Percentiles rank a stretch among this genome's conserved stretches.
These are phyloP conservation scores for Dilophus febrilis DNA, from an alignment of 2,888 invertebrate species.

Conservation along the genomic window DNA sequence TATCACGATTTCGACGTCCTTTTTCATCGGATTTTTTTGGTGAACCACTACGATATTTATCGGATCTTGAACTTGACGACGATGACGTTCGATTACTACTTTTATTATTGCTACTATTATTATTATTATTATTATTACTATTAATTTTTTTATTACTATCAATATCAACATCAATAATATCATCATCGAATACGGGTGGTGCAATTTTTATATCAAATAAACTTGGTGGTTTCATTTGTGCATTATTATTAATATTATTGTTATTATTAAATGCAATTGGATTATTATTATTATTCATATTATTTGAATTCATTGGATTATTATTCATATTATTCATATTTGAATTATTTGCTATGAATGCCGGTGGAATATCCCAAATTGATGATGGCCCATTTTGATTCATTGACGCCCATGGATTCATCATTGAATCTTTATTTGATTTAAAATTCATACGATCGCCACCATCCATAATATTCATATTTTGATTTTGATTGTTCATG, in stretches of 20 bases:
- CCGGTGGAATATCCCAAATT: too few species aligned
- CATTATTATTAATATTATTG: slow-evolving; percentile 10
- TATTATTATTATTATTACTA: background rate
- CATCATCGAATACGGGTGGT: background rate
- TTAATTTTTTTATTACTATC: background rate
- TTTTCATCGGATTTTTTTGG: background rate
- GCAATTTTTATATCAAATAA: slow-evolving; percentile 5
- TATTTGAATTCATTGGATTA: too few species aligned
- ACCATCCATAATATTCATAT: too few species aligned
- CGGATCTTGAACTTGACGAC: too few species aligned
- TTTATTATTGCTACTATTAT: background rate
- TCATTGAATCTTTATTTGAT: background rate
- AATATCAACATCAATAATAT: background rate
- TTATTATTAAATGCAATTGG: slow-evolving; percentile 1
- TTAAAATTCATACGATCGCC: background rate
- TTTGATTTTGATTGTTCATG: too few species aligned
- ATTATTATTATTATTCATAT: background rate
- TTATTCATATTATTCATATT: too few species aligned
- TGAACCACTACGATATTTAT: background rate
- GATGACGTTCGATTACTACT: background rate
- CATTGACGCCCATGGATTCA: too few species aligned
- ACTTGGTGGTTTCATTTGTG: slow-evolving; percentile 8
- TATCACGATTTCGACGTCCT: slow-evolving; percentile 1
- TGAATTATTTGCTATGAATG: too few species aligned
- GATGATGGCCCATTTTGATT: too few species aligned